Percentiles rank a stretch among this genome's conserved stretches.
These are phyloP conservation scores for Meteorus cinctellus DNA, from an alignment of 2,888 invertebrate species.

Conservation along the genomic window DNA sequence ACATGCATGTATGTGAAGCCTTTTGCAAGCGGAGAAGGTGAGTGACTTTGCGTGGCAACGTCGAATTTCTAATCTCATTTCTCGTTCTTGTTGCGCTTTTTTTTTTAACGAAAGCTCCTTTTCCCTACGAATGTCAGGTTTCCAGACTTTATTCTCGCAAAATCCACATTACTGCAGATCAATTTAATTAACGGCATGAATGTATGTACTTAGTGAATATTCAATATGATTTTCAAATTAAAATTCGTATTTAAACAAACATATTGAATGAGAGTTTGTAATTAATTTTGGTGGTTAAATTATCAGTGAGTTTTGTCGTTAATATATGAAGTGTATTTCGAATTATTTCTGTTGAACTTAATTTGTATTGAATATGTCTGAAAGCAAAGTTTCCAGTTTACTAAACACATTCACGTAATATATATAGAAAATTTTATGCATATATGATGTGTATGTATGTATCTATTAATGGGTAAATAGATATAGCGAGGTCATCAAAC, in stretches of 20 bases:
- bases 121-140: slow-evolving; percentile 13
- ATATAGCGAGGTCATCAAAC: neutral
- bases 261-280: neutral
- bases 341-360: neutral
- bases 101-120: slow-evolving; percentile 26
- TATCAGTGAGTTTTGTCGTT: neutral
- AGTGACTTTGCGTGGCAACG: slow-evolving; percentile 33
- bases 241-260: neutral
- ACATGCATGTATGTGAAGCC: slow-evolving; percentile 15
- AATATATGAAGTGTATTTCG: neutral
- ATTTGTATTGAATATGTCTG: neutral
- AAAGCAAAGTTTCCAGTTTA: slow-evolving; percentile 9
- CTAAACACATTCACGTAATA: neutral
- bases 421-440: neutral
- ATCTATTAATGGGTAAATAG: neutral
- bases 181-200: neutral
- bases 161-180: slow-evolving; percentile 4
- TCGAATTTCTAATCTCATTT: slow-evolving; percentile 18
- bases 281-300: neutral
- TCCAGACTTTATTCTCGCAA: slow-evolving; percentile 20
- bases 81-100: neutral
- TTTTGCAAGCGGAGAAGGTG: slow-evolving; percentile 18
- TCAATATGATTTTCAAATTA: neutral
- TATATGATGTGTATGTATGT: neutral
- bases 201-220: neutral